phyloP scores from a whole-genome alignment of 2,888 invertebrate species.

The Macrosiphum euphorbiae region DNA sequence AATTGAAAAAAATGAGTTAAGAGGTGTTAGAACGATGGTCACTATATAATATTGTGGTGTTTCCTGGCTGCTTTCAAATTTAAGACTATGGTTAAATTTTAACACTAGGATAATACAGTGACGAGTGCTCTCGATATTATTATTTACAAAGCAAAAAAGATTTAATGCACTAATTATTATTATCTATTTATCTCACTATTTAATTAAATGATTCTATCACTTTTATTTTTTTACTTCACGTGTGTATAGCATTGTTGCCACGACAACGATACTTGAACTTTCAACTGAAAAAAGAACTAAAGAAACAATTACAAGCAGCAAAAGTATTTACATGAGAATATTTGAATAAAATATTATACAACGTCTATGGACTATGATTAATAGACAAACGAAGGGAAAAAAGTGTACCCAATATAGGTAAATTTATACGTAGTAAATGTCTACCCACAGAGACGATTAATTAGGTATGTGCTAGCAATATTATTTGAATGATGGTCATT shows the following conservation, averaged over 20 bases:
- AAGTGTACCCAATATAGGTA: no score
- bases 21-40: no score
- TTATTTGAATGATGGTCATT: no score
- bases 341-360: not conserved
- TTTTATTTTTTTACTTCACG: not conserved
- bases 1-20: no score
- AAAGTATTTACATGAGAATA: not conserved
- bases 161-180: not conserved
- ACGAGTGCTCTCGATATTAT: not conserved
- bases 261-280: not conserved
- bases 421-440: no score
- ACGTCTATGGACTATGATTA: not conserved
- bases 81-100: not conserved
- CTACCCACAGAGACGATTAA: no score
- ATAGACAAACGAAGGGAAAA: no score
- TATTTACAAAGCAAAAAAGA: not conserved
- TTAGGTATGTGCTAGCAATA: no score
- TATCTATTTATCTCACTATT: not conserved
- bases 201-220: not conserved
- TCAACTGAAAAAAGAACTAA: not conserved
- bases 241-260: not conserved
- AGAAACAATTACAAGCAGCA: not conserved
- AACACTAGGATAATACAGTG: not conserved
- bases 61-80: not conserved
- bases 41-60: not conserved